Percentiles rank a stretch among this genome's conserved stretches.
Conservation (phyloP, 2,888 invertebrate species). For the Cantharis rustica region DNA sequence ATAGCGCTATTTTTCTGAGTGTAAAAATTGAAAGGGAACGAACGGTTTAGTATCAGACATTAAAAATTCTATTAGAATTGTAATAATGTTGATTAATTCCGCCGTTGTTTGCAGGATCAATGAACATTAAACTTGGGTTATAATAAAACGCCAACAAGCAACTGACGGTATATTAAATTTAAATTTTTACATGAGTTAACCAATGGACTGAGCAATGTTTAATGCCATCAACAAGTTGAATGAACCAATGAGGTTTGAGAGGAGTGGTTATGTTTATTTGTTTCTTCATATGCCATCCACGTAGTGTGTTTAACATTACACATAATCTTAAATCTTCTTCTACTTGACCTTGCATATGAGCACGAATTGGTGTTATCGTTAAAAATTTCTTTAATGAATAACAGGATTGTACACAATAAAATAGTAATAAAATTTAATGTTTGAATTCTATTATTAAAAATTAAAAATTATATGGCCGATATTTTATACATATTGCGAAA, state of each 20-base stretch:
- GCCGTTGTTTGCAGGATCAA: neutral
- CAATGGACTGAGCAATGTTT: constrained; percentile 55
- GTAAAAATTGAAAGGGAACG: neutral
- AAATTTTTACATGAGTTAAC: constrained; percentile 57
- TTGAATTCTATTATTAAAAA: too few species aligned
- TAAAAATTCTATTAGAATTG: neutral
- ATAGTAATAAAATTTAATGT: too few species aligned
- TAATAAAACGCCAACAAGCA: constrained; percentile 21
- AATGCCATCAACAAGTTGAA: constrained; percentile 49
- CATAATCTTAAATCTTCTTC: constrained; percentile 11
- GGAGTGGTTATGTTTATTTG: constrained; percentile 53
- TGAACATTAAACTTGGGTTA: neutral
- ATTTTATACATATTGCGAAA: neutral
- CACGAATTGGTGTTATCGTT: neutral
- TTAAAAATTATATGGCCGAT: too few species aligned
- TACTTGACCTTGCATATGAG: constrained; percentile 48
- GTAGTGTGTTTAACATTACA: constrained; percentile 34
- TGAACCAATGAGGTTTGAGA: constrained; percentile 48
- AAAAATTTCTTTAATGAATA: neutral
- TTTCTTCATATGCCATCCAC: constrained; percentile 54
- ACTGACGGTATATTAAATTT: constrained; percentile 53
- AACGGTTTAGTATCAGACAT: neutral
- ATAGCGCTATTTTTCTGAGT: neutral
- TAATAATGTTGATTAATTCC: neutral
- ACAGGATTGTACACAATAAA: neutral